phyloP scores from a whole-genome alignment of 1,140 invertebrate species.

The Eurytemora carolleeae region DNA sequence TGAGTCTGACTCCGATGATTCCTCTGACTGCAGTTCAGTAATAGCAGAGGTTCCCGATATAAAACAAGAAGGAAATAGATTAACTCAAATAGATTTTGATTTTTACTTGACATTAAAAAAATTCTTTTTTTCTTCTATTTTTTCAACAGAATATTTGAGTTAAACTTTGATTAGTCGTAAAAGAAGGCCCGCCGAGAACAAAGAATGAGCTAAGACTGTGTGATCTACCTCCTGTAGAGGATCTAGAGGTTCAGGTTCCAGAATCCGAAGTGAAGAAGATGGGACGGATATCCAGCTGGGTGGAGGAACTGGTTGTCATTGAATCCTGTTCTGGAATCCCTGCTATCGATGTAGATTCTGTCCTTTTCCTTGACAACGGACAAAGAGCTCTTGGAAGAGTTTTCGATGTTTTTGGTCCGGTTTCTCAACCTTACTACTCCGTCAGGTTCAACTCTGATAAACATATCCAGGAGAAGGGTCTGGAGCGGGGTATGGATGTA shows the following conservation, averaged over 20 bases:
- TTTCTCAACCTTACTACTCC: conserved; percentile 53
- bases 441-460: conserved; percentile 55
- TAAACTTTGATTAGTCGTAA: too few relatives aligned
- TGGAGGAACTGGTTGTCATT: conserved; percentile 51
- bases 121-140: too few relatives aligned
- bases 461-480: conserved; percentile 42
- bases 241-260: conserved; percentile 52
- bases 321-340: conserved; percentile 42
- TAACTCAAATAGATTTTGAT: too few relatives aligned
- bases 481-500: conserved; percentile 42
- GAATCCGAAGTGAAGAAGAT: conserved; percentile 49
- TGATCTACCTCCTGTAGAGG: conserved; percentile 59
- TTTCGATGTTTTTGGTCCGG: conserved; percentile 72
- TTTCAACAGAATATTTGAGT: too few relatives aligned
- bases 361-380: conserved; percentile 55
- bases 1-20: neutral
- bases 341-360: conserved; percentile 56
- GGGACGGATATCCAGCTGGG: conserved; percentile 46
- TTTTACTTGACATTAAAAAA: too few relatives aligned
- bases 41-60: too few relatives aligned
- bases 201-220: conserved; percentile 29
- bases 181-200: conserved; percentile 8
- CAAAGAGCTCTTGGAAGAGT: conserved; percentile 48
- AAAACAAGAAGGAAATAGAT: too few relatives aligned
- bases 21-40: too few relatives aligned